Base-by-base conservation (phyloP, 2,888 invertebrate species). In the Oxystoma pomonae region DNA sequence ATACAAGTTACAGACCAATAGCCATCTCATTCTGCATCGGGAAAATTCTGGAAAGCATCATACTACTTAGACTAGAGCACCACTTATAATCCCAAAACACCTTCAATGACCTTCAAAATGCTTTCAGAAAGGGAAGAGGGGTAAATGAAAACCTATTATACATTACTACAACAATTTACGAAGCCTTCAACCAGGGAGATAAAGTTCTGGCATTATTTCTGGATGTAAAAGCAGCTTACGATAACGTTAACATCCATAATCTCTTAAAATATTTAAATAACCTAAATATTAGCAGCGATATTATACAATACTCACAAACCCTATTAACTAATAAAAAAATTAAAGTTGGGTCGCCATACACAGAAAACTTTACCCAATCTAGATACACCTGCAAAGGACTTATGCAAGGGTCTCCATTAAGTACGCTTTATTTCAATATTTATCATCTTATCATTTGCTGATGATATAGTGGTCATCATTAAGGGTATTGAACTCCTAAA, bases 161-260 rank as follows among this genome's bases (percentile, higher is more conserved):
- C 55, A 9, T 55, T 16, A 9, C 50, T 12, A 50, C 12, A 12
- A n/a, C n/a, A 9, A 53, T 53, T 12, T 58, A 58, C 17, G 17
- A 49, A 9, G 49, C n/a, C 7, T 35, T 50, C 49, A 16, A 17
- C 17, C 1, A 3, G 49, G 58, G 58, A 5, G 12, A 58, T 7
- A 22, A 19, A 58, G 21, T 49, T 9, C 3, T 56, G 20, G 55
- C 60, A 16, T 12, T 60, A 5, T 60, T 56, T 21, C 7, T 60
- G 20, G 60, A 60, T 20, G 12, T 60, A 2, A 16, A 20, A 57
- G 55, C 60, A 7, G 60, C 60, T 5, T 60, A 20, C 17, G 60
- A 60, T 20, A 56, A 20, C 17, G 56, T 57, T n/a, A 22, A 60
- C 17, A 5, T 60, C 17, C 20, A 3, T 3, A 53, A 7, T 3